Evolutionary conservation across 2,113 vertebrate genomes (phyloP).

Genomic region (Bothrops jararaca): DNA sequence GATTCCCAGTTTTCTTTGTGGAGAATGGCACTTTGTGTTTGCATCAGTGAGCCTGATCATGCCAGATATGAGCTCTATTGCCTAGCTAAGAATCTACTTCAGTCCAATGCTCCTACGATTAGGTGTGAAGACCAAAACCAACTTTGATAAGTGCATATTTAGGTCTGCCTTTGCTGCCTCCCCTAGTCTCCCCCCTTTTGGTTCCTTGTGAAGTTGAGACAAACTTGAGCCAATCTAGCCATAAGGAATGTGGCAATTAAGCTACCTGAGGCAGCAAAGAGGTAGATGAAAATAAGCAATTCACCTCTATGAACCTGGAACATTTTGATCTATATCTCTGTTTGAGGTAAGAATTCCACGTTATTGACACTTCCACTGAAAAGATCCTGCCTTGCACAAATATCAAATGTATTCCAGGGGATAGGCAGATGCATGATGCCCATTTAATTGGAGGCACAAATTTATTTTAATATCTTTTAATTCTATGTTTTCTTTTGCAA

Average conservation of each 20-base stretch:
- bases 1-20: neutral
- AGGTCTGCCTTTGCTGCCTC: neutral
- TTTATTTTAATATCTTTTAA: neutral
- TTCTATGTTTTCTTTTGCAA: neutral
- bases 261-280: neutral
- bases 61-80: neutral
- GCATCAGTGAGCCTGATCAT: neutral
- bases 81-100: neutral
- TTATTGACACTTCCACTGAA: neutral
- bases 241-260: neutral
- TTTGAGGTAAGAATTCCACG: neutral
- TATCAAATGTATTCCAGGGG: neutral
- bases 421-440: neutral
- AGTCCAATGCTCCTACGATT: neutral
- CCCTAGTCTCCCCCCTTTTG: neutral
- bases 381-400: neutral
- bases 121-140: neutral
- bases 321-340: neutral
- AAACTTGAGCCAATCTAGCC: neutral
- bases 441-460: neutral
- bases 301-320: neutral
- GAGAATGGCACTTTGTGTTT: neutral
- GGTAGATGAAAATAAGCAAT: neutral
- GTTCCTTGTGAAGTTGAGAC: neutral
- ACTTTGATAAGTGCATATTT: neutral